Base-by-base conservation (phyloP, 2,888 invertebrate genomes). In the Nasonia oneida region DNA sequence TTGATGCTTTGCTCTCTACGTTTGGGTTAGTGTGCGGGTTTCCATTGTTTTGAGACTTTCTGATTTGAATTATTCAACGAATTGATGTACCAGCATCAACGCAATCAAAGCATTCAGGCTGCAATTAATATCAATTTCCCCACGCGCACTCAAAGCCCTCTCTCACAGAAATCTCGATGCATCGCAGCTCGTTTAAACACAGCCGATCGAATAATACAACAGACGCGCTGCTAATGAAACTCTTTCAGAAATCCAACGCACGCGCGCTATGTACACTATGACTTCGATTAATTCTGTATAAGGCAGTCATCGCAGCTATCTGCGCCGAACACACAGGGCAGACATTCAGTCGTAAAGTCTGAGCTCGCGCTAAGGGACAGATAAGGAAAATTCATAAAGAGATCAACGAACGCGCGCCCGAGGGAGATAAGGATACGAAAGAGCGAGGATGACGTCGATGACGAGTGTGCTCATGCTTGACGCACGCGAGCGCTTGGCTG, bases 381-480 rank as follows among this genome's bases (percentile, higher is more conserved):
- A 84, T 80, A 84, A 84, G 64, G 33, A 39, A 42, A 57, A 77
- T 85, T 77, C 39, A 64, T 67, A 50, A 76, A 33, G 85, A 81
- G 85, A 85, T 82, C 74, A 85, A 85, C 47, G 81, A 82, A 85
- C 81, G 81, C 50, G 4, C 18, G 4, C 37, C 37, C 4, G 3
- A 37, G 3, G 4, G 50, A 81, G 85, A 85, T 80, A 84, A 80
- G 47, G 57, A 70, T 75, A 50, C 23, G 73, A 18, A 23, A 33
- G 12, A 64, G 3, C 10, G 42, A 42, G 5, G 73, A 33, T 3
- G 23, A 47, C 39, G 23, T 53, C n/a, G n/a, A 47, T 10, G 42
- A 12, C 18, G 29, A 64, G 42, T 23, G 6, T 33, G 29, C 0
- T 70, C 29, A 18, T 18, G 5, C 15, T n/a, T 42, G 6, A 39